Evolutionary conservation across 2,113 vertebrate genomes (phyloP).

Genomic region (Chamaea fasciata): DNA sequence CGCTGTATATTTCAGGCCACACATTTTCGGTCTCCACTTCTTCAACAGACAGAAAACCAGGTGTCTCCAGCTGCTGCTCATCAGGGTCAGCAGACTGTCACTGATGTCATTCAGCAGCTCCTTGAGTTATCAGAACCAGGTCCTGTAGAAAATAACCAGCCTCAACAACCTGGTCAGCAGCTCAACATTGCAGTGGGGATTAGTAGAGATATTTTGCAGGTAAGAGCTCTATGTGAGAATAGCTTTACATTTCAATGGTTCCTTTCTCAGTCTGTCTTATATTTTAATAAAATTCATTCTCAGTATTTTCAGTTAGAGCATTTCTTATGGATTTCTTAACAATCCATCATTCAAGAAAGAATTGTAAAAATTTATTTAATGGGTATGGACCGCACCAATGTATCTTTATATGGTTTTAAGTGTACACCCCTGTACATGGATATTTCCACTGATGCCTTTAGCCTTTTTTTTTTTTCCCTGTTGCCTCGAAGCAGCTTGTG

Average conservation of each 20-base stretch:
- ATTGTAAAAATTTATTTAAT: neutral
- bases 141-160: conserved; percentile 80
- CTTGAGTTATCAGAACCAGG: conserved; percentile 93
- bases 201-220: conserved; percentile 97
- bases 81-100: conserved; percentile 85
- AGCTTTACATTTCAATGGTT: neutral
- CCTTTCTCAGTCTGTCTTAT: neutral
- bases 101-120: conserved; percentile 96
- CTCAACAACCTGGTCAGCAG: conserved; percentile 77
- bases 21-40: conserved; percentile 70
- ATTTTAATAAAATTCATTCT: neutral
- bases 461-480: neutral
- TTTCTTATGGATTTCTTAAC: neutral
- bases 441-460: neutral
- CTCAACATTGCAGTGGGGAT: conserved; percentile 88
- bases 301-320: neutral
- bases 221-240: conserved; percentile 39
- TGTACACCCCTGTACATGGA: accelerated
- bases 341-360: neutral
- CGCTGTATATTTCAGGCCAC: conserved; percentile 65
- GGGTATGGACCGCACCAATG: accelerated
- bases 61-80: conserved; percentile 61
- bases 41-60: conserved; percentile 70
- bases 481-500: neutral
- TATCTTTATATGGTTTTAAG: neutral